phyloP scores from a whole-genome alignment of 2,113 vertebrate genomes.

The Barnardius zonarius region DNA sequence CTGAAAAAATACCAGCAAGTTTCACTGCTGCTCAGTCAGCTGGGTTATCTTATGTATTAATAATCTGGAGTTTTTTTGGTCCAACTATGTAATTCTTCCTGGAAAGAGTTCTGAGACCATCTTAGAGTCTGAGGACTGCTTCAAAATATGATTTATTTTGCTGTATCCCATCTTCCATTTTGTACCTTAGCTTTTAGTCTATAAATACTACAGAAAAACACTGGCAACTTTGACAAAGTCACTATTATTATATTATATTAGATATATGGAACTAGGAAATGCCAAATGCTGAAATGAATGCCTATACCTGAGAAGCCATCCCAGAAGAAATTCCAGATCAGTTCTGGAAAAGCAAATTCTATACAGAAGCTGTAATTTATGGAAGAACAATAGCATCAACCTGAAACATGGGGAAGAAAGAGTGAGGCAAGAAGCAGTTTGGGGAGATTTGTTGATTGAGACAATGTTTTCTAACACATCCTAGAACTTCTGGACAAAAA shows the following conservation, averaged over 20 bases:
- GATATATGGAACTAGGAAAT: neutral
- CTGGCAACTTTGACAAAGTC: neutral
- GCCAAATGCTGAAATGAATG: neutral
- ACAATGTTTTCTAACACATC: neutral
- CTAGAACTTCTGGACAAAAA: neutral
- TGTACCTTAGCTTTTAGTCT: neutral
- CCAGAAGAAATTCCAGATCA: neutral
- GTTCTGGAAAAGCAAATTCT: neutral
- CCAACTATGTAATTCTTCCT: neutral
- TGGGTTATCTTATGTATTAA: neutral
- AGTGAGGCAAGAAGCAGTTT: neutral
- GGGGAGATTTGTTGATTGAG: neutral
- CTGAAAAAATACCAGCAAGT: neutral
- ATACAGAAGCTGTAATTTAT: neutral
- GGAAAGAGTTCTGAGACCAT: neutral
- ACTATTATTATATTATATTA: neutral
- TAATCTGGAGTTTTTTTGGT: neutral
- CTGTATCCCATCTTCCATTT: neutral
- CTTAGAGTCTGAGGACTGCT: neutral
- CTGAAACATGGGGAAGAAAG: neutral
- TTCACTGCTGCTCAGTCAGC: neutral
- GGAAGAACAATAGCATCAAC: neutral
- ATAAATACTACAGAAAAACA: neutral
- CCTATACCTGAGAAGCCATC: neutral
- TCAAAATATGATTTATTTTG: fast-evolving